Base-by-base conservation (phyloP, 2,797 vertebrate genomes). In the Antennarius maculatus region DNA sequence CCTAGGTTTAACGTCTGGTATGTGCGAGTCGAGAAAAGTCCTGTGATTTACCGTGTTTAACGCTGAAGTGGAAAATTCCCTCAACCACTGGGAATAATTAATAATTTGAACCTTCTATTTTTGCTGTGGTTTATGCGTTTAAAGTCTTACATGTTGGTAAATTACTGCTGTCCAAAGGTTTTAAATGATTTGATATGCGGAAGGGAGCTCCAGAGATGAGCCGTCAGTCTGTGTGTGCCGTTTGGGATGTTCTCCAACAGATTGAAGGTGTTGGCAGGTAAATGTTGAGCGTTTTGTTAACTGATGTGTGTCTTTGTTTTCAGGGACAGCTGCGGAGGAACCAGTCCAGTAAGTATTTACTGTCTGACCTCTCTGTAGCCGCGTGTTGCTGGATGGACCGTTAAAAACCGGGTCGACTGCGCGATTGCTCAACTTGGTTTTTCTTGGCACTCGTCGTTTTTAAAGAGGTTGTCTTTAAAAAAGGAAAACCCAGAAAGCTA, bases 291-390 rank as follows among this genome's bases (percentile, higher is more conserved):
- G 12, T 56, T 62, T 77, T 66, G 71, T 78, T 86, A 81, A 89
- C 84, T 75, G 58, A 71, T 82, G 60, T 79, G 49, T 88, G 84
- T 92, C 90, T 76, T 80, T 84, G 90, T 76, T 83, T 87, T 81
- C 88, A 99, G 97, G 95, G 94, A 81, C 95, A 96, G 88, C 95
- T 96, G 88, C 95, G 94, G 88, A 94, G 92, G 88, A 98, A 97
- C 91, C 95, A 94, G 71, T 96, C 97, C 88, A 98, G 97, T 99
- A 94, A 98, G 97, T 97, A 83, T 93, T 89, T 79, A 70, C 61
- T 54, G 46, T 57, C 64, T 66, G 73, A 77, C 68, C 73, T 80
- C 66, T 74, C 49, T 76, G 41, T 75, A 15, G 80, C 59, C 74
- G 50, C 65, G 61, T 77, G 69, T 79, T 69, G 66, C 70, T 71